Evolutionary conservation across 2,113 vertebrate genomes (phyloP), one percentile per base, ranked within the genome.

Genomic region (Halcyon malimbica): DNA sequence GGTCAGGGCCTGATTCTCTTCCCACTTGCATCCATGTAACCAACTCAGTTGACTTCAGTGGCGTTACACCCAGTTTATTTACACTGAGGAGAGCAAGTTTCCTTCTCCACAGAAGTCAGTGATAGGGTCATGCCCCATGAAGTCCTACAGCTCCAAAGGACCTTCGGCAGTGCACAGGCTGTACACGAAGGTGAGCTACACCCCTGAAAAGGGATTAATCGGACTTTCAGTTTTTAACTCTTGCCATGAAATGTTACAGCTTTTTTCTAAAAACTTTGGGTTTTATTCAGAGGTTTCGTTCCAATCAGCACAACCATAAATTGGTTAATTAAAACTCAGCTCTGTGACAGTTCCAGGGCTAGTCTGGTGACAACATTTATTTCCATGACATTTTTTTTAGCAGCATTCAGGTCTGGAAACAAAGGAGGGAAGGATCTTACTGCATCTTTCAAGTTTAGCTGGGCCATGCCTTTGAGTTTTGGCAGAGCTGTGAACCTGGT

Each of bases 401-500:
- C 70, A 41, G 93, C 89, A 84, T 64, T 56, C 70, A 21, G 31
- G 25, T 87, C 87, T 84, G 57, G 60, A 4, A 41, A 29, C 39
- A 33, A 41, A 71, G 48, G 68, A 73, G 53, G 19, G 79, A 73
- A 79, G 54, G 76, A 67, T 17, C 48, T 31, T 69, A 17, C 50
- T 31, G 51, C 46, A 8, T 89, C 94, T 62, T 68, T 88, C 60
- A 15, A 79, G 29, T 57, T 87, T 16, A 69, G 74, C 79, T 63
- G 83, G 86, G 75, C 93, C 91, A 48, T 16, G 21, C 51, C 93
- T 75, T 67, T 39, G 62, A 56, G 87, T 2, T 25, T 15, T 59
- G 95, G 93, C 94, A 75, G 93, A 94, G 95, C 94, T 42, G 41
- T 24, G 92, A 96, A 65, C 92, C 94, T 96, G 87, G 44, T 77